A percentile compares a stretch with the other conserved stretches of the same genome.
Evolutionary conservation across 2,888 invertebrate species (phyloP).

Genomic region (Labia minor): DNA sequence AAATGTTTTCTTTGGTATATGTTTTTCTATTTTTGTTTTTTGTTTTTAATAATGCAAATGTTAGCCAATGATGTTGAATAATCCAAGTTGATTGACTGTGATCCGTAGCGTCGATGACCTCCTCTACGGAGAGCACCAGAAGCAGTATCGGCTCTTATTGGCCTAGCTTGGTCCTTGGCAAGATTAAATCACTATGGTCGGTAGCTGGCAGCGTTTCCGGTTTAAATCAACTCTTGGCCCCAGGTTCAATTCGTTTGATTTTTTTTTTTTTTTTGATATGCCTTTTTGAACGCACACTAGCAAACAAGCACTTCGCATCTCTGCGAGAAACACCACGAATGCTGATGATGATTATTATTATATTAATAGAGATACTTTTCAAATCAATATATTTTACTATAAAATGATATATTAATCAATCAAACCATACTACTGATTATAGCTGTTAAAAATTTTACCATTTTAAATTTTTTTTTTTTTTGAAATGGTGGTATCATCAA

Average conservation of each 20-base stretch:
- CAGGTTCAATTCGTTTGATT: conserved; percentile 21
- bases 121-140: conserved; percentile 36
- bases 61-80: neutral
- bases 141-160: conserved; percentile 42
- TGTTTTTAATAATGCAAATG: neutral
- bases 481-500: too few species aligned
- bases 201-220: conserved; percentile 45
- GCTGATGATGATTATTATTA: neutral
- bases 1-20: too few species aligned
- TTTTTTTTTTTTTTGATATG: neutral
- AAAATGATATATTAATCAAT: too few species aligned
- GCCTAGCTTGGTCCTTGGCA: conserved; percentile 72
- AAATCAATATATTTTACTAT: too few species aligned
- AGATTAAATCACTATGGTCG: conserved; percentile 81
- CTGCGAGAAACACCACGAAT: neutral
- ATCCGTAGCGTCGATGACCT: conserved; percentile 37
- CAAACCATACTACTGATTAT: too few species aligned
- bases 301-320: neutral
- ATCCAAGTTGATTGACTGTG: neutral
- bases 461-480: too few species aligned
- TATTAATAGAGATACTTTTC: neutral
- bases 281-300: neutral
- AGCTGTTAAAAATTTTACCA: too few species aligned
- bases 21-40: neutral
- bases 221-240: conserved; percentile 57